Evolutionary conservation across 2,888 invertebrate genomes (phyloP), one percentile per base, ranked within the genome.

Genomic region (Tuta absoluta): DNA sequence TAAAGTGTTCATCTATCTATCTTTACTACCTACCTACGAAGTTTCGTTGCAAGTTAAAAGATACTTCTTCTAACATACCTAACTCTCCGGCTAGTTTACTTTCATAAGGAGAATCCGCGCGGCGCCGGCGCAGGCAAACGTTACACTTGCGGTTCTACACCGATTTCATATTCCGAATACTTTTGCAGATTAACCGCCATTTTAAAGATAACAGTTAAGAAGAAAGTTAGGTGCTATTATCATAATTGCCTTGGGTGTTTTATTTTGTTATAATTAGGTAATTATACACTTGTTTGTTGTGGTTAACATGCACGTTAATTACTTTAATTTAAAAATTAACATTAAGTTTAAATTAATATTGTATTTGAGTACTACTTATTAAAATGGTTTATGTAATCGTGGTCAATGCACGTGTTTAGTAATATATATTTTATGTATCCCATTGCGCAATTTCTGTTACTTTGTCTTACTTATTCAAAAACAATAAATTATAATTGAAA

Each of bases 41-140:
- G 33, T 1, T 33, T 33, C 1, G 33, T 33, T 33, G 4, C 33
- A 8, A 8, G 10, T 33, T 10, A 33, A 8, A 33, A 8, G 1
- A 10, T 33, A 10, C 10, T 1, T 10, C 8, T 7, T 33, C 10
- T 8, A 10, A 8, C 7, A 10, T 33, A 33, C 8, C 33, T 8
- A 8, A 10, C 33, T 33, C 33, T 33, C 33, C 33, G 10, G 10
- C 33, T 33, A 33, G 75, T 82, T 85, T 84, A 86, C 88, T 89
- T 88, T 89, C 87, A 85, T 87, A 73, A 72, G 73, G 80, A 80
- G 82, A 84, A 81, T 84, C 77, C 75, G 69, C 65, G 70, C 67
- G 66, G 67, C 68, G 68, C 69, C 68, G 8, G 23, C 28, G 38
- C 23, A 19, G 28, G 28, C n/a, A 58, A 60, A 63, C 51, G 63